phyloP scores from a whole-genome alignment of 2,113 vertebrate species.

The Hemiprocne comata region DNA sequence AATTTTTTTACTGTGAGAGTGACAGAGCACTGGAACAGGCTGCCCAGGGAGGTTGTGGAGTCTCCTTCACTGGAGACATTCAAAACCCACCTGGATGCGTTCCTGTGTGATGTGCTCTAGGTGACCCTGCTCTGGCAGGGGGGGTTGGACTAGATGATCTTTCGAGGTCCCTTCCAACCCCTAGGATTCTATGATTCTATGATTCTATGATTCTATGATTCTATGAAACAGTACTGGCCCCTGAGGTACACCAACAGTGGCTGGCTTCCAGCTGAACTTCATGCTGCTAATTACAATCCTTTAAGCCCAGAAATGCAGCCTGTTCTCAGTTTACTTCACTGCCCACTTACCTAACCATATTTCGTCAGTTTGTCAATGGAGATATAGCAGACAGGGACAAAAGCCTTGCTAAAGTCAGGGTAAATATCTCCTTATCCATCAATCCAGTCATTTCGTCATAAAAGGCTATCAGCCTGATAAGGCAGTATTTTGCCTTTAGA shows the following conservation, averaged over 20 bases:
- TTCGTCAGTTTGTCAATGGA: background rate
- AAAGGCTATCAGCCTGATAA: background rate
- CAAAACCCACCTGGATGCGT: too few species aligned
- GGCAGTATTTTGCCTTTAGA: background rate
- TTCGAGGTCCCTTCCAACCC: too few species aligned
- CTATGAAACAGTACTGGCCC: background rate
- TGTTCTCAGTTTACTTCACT: background rate
- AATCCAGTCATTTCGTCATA: background rate
- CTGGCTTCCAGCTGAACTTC: background rate
- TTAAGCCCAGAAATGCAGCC: background rate
- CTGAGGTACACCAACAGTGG: background rate
- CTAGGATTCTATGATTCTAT: too few species aligned
- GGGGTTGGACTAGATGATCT: too few species aligned
- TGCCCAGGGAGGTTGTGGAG: too few species aligned
- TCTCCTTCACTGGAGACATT: too few species aligned
- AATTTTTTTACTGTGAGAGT: too few species aligned
- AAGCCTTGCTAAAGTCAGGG: background rate
- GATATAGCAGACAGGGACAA: background rate
- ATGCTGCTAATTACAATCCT: background rate
- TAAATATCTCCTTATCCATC: background rate
- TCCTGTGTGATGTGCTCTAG: too few species aligned
- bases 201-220: too few species aligned
- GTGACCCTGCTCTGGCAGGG: too few species aligned
- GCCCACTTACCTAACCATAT: background rate
- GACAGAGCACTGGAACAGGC: too few species aligned